Conservation (phyloP, 30 jellyfish, hydroid and myxozoan species). For the Hydractinia symbiolongicarpus region DNA sequence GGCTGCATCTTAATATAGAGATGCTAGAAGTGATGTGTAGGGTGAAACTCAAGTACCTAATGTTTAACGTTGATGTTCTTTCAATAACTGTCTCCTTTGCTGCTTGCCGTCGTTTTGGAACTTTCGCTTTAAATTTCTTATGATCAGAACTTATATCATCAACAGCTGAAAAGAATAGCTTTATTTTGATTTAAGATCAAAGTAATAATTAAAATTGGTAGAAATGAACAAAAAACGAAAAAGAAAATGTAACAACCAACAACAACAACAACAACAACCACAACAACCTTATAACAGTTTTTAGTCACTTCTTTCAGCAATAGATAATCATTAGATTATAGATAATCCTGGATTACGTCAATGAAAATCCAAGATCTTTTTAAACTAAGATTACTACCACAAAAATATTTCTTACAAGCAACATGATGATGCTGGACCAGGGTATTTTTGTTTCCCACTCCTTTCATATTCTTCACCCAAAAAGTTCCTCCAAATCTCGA, state of each 20-base stretch:
- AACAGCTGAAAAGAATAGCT: conserved; percentile 34
- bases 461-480: conserved; percentile 74
- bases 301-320: too few species aligned
- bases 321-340: too few species aligned
- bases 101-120: conserved; percentile 32
- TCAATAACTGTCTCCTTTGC: conserved; percentile 44
- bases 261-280: too few species aligned
- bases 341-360: too few species aligned
- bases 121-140: conserved; percentile 53
- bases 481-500: conserved; percentile 84
- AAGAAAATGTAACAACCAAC: not conserved
- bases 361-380: too few species aligned
- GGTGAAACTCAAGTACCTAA: conserved; percentile 32
- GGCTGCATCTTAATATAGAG: too few species aligned
- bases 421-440: conserved; percentile 75
- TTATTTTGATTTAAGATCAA: not conserved
- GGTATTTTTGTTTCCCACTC: conserved; percentile 49
- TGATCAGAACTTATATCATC: conserved; percentile 64
- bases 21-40: too few species aligned
- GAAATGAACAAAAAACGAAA: not conserved
- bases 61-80: conserved; percentile 62
- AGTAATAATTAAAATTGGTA: not conserved
- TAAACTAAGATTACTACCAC: not conserved
- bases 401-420: conserved; percentile 30
- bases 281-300: too few species aligned